Percentiles rank a stretch among this genome's conserved stretches.
phyloP scores from a whole-genome alignment of 2,113 vertebrate genomes.

The Canis aureus region DNA sequence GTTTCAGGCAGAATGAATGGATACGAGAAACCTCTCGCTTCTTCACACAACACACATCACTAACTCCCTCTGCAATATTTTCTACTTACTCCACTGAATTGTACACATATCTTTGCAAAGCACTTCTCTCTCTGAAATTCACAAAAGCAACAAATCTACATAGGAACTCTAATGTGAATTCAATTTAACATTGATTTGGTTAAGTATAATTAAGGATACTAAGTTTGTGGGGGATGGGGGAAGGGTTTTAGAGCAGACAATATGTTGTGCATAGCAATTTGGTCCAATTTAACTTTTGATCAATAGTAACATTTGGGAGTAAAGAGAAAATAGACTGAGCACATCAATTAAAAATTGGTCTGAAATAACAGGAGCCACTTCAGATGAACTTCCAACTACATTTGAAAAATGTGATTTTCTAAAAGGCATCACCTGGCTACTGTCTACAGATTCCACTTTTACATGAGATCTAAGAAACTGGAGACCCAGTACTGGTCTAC shows the following conservation, averaged over 20 bases:
- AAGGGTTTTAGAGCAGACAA: constrained; percentile 53
- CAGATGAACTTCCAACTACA: constrained; percentile 42
- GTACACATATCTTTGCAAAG: constrained; percentile 54
- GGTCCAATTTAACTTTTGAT: constrained; percentile 72
- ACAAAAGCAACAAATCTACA: constrained; percentile 61
- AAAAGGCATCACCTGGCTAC: constrained; percentile 7
- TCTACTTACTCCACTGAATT: constrained; percentile 57
- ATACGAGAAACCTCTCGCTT: neutral
- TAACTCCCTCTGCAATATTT: neutral
- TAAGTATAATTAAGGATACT: constrained; percentile 71
- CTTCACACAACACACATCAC: constrained; percentile 39
- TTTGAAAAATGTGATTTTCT: constrained; percentile 48
- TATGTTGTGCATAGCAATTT: constrained; percentile 21
- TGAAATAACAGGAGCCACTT: constrained; percentile 68
- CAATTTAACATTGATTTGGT: constrained; percentile 69
- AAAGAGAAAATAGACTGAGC: constrained; percentile 61
- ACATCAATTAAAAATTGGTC: constrained; percentile 61
- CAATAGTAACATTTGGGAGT: constrained; percentile 42
- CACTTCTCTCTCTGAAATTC: constrained; percentile 59
- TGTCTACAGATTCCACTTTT: neutral
- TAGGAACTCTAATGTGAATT: constrained; percentile 65
- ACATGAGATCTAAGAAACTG: neutral
- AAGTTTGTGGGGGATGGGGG: accelerated
- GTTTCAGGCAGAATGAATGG: constrained; percentile 48
- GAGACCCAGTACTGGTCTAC: neutral